A percentile compares a stretch with the other conserved stretches of the same genome.
Evolutionary conservation across 2,113 vertebrate species (phyloP).

Genomic region (Myrmecobius fasciatus): DNA sequence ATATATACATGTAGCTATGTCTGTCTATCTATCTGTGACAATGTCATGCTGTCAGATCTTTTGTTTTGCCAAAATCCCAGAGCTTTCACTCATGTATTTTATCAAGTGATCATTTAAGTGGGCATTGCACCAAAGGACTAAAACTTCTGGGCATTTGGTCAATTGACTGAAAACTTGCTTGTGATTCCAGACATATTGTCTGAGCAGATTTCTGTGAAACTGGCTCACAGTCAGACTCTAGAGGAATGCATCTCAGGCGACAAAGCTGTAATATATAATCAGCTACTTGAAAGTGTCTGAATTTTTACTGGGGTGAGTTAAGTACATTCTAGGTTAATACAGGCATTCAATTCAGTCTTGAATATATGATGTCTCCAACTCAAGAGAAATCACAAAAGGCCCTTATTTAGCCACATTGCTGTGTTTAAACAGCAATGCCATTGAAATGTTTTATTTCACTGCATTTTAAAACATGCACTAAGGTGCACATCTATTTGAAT

Average conservation of each 20-base stretch:
- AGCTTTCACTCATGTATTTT: slow-evolving; percentile 63
- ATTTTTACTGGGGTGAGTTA: background rate
- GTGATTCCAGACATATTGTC: slow-evolving; percentile 23
- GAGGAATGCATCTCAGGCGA: slow-evolving; percentile 30
- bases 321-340: background rate
- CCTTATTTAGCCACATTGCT: slow-evolving; percentile 39
- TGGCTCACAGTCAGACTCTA: slow-evolving; percentile 16
- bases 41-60: slow-evolving; percentile 53
- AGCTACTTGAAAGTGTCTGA: slow-evolving; percentile 2
- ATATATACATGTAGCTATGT: background rate
- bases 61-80: slow-evolving; percentile 63
- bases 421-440: background rate
- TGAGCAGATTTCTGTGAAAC: slow-evolving; percentile 37
- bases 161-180: slow-evolving; percentile 63
- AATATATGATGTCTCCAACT: slow-evolving; percentile 42
- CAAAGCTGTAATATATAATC: slow-evolving; percentile 4
- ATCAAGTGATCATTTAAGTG: slow-evolving; percentile 66
- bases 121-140: slow-evolving; percentile 64
- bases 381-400: slow-evolving; percentile 3
- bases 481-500: background rate
- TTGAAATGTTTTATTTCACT: too few relatives aligned
- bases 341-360: background rate
- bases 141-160: slow-evolving; percentile 60
- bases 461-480: background rate
- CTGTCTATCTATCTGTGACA: slow-evolving; percentile 29